phyloP scores from a whole-genome alignment of 2,113 vertebrate genomes.

The Peromyscus maniculatus region DNA sequence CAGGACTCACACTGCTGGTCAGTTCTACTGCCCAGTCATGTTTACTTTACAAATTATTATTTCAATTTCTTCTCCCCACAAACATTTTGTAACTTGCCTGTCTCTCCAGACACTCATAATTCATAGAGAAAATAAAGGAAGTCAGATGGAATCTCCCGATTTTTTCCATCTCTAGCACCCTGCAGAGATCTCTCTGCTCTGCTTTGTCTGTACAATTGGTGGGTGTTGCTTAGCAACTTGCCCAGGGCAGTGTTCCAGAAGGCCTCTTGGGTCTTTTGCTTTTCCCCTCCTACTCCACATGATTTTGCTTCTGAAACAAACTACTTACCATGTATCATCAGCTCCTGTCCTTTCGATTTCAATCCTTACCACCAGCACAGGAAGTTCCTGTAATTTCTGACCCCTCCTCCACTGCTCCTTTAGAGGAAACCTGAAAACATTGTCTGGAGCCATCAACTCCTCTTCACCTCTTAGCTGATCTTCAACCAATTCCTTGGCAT shows the following conservation, averaged over 20 bases:
- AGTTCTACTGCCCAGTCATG: not conserved
- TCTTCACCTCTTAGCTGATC: not conserved
- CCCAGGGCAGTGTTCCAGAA: not conserved
- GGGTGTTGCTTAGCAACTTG: not conserved
- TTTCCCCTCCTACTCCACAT: not conserved
- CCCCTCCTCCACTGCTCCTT: not conserved
- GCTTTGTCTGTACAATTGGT: not conserved
- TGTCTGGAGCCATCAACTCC: not conserved
- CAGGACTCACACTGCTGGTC: not conserved
- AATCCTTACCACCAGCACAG: not conserved
- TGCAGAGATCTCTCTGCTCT: not conserved
- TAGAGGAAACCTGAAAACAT: not conserved
- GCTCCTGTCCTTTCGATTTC: not conserved
- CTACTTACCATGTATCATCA: not conserved
- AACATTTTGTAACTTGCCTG: not conserved
- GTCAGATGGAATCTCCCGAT: not conserved
- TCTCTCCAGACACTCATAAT: not conserved
- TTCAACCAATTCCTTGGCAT: not conserved
- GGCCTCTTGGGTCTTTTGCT: not conserved
- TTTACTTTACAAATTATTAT: not conserved
- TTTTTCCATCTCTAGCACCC: not conserved
- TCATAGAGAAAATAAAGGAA: not conserved
- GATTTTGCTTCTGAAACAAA: conserved; percentile 32
- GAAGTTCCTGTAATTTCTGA: not conserved
- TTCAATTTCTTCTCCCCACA: not conserved